A percentile compares a stretch with the other conserved stretches of the same genome.
These are phyloP conservation scores for Luehdorfia chinensis DNA, from an alignment of 1,140 invertebrate species.

Conservation along the genomic window DNA sequence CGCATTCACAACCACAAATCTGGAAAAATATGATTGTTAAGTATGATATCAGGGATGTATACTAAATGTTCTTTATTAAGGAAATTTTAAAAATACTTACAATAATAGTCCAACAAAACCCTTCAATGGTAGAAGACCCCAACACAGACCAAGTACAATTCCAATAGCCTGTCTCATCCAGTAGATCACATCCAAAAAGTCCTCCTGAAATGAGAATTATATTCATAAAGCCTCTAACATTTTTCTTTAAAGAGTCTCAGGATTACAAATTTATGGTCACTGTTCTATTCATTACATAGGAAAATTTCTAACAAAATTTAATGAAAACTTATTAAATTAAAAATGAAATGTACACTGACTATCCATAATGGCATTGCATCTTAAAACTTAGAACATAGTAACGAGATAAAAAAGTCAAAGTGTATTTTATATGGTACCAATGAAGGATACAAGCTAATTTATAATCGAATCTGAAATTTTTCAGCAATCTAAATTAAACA, in stretches of 20 bases:
- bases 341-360: neutral
- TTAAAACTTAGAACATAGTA: too few relatives aligned
- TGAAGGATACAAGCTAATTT: too few relatives aligned
- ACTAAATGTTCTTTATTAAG: too few relatives aligned
- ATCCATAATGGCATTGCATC: neutral
- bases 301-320: neutral
- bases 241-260: neutral
- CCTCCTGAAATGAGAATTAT: slow-evolving; percentile 89
- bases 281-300: too few relatives aligned
- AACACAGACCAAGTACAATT: slow-evolving; percentile 92
- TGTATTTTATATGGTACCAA: too few relatives aligned
- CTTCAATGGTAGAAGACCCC: slow-evolving; percentile 95
- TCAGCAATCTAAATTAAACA: too few relatives aligned
- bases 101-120: slow-evolving; percentile 92
- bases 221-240: neutral
- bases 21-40: slow-evolving; percentile 77
- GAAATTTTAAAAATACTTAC: slow-evolving; percentile 80
- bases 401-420: too few relatives aligned
- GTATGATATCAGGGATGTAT: neutral
- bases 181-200: slow-evolving; percentile 98
- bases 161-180: slow-evolving; percentile 96
- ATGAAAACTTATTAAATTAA: neutral
- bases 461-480: too few relatives aligned
- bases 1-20: slow-evolving; percentile 94
- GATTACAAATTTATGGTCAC: neutral